Evolutionary conservation across 2,888 invertebrate species (phyloP), one percentile per base, ranked within the genome.

Genomic region (Leptinotarsa rubiginosa): DNA sequence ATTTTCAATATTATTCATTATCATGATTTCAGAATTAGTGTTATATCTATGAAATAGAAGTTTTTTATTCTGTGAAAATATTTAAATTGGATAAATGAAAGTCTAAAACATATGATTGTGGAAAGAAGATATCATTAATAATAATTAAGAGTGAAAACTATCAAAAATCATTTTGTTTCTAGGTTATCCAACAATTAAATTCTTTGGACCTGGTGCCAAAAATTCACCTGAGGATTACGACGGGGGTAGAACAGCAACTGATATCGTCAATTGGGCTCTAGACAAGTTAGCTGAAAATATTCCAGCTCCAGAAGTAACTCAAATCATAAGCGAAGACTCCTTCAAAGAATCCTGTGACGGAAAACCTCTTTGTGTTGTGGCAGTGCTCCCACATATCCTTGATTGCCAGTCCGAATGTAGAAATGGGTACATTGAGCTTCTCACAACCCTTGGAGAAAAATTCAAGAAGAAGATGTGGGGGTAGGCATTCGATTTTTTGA

Each of bases 161-260:
- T 41, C 41, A 41, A 64, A 64, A 64, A 31, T 41, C 10, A 4
- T 10, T 64, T n/a, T 25, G 25, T n/a, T 62, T 62, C n/a, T 41
- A 62, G 98, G 99, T 0, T 99, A 97, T 89, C 99, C 99, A 2
- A 98, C 98, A 49, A 99, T 99, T 84, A 99, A 99, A 89, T 92
- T 92, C 88, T 98, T 98, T 89, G 88, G 92, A 0, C 91, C 94
- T 0, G 95, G 95, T 77, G 92, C 92, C 84, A 95, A 96, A 87
- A 92, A 91, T 82, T 92, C 93, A 4, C 93, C 90, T 0, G 91
- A 92, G 78, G 97, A 99, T 76, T 99, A 97, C 88, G 94, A 96
- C 83, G 99, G 98, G 4, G 99, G 98, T 16, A 91, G 99, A 68
- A 96, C 97, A 0, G 90, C 96, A 47, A 91, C 90, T 59, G 98